Conservation (phyloP, 2,113 vertebrate species). For the Amblyornis subalaris region DNA sequence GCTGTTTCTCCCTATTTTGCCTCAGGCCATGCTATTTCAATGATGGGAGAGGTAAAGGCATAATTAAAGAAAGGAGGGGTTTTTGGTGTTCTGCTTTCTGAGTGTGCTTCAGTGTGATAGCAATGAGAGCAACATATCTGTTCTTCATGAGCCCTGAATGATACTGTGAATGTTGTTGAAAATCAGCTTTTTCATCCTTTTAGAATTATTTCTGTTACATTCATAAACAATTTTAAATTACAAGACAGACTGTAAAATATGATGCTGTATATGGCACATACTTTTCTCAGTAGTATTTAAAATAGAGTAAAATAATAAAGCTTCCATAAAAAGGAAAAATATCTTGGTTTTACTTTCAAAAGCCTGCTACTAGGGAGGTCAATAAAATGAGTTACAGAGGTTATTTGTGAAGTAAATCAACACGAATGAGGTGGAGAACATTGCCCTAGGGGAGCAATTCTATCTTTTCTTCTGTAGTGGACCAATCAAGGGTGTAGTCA, state of each 20-base stretch:
- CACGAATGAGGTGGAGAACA: not conserved
- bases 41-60: not conserved
- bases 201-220: not conserved
- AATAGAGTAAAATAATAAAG: not conserved
- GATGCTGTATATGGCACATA: not conserved
- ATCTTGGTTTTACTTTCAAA: not conserved
- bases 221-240: not conserved
- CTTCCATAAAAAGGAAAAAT: not conserved
- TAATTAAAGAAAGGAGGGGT: slow-evolving; percentile 10
- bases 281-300: not conserved
- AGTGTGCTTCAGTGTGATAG: not conserved
- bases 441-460: not conserved
- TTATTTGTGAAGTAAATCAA: slow-evolving; percentile 24
- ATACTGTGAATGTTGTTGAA: not conserved
- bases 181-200: not conserved
- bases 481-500: not conserved
- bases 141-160: not conserved
- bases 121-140: not conserved
- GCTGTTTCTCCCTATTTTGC: not conserved
- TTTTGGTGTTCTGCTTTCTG: not conserved
- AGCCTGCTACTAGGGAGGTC: not conserved
- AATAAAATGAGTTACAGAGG: not conserved
- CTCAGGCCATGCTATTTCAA: not conserved
- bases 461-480: not conserved
- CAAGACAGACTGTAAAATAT: not conserved